These are phyloP conservation scores for Heliconius eleuchia DNA, from an alignment of 1,140 invertebrate genomes.

Conservation along the genomic window DNA sequence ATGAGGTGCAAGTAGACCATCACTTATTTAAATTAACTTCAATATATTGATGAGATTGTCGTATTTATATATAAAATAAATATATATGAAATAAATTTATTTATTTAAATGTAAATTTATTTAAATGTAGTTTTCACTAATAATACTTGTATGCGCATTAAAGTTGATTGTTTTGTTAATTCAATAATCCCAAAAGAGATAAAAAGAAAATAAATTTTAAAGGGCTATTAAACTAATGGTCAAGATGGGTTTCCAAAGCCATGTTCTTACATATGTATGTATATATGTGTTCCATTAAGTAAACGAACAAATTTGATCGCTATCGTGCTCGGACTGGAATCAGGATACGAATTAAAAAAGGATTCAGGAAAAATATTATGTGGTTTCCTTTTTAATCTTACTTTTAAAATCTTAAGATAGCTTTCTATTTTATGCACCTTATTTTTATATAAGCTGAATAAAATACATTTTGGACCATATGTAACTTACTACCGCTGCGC, in stretches of 20 bases:
- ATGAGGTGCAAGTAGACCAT: too few relatives aligned
- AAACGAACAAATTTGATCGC: slow-evolving; percentile 31
- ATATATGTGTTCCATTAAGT: slow-evolving; percentile 22
- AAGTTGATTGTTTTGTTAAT: too few relatives aligned
- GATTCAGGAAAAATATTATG: slow-evolving; percentile 22
- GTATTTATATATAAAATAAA: too few relatives aligned
- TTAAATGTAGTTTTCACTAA: too few relatives aligned
- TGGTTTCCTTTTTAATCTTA: neutral
- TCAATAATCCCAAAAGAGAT: neutral
- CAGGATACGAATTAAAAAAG: slow-evolving; percentile 30
- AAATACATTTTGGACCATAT: too few relatives aligned
- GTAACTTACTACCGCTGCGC: too few relatives aligned
- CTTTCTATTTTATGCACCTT: neutral
- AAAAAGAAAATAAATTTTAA: slow-evolving; percentile 5
- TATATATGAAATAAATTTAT: too few relatives aligned
- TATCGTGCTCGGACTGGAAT: slow-evolving; percentile 16
- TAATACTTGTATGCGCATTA: too few relatives aligned
- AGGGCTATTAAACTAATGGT: slow-evolving; percentile 20
- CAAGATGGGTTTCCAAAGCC: slow-evolving; percentile 25
- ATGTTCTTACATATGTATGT: neutral
- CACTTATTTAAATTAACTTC: too few relatives aligned
- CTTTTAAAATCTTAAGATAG: slow-evolving; percentile 9
- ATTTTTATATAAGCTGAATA: neutral
- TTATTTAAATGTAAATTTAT: too few relatives aligned
- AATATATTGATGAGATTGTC: too few relatives aligned